Base-by-base conservation (phyloP, 2,888 invertebrate genomes). In the Falcaria lacertinaria region DNA sequence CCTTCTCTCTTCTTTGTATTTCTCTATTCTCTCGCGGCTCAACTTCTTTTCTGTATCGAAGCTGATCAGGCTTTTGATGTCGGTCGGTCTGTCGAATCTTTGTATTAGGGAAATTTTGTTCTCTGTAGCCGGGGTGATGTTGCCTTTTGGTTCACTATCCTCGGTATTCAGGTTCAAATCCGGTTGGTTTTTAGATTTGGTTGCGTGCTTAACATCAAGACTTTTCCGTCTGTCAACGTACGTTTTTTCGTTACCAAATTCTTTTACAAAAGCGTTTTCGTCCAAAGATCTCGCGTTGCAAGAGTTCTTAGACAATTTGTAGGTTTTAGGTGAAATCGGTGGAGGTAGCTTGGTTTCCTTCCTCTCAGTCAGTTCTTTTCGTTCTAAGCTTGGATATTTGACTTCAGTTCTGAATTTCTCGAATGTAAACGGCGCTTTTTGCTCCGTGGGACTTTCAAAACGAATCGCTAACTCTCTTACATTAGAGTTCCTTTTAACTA, bases 1-100 rank as follows among this genome's bases (percentile, higher is more conserved):
- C 40, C 97, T 90, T n/a, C 97, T 87, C 69, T 97, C 97, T 69
- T 97, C 96, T 81, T 97, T 97, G 73, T 97, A 97, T 72, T 95
- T 94, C 77, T 97, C 96, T 52, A 97, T 96, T 36, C 97, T 84
- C 68, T 97, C 96, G 37, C 97, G 87, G 61, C 94, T 94, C 15
- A 93, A 69, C 47, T 94, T 92, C 43, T 91, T 91, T 5, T 91
- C 85, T 0, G 90, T 80, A 15, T 90, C 89, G 39, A 83, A 60
- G 0, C 64, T 80, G 43, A 88, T 86, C 0, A 86, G 39, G 4
- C 61, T 77, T 35, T 81, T 86, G 0, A 85, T 52, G 1, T 87
- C 83, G 0, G 72, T 57, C 0, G 76, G 71, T 40, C 70, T 54
- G 35, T 83, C 82, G 44, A 84, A 88, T 28, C 89, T 80, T 63